A percentile compares a stretch with the other conserved stretches of the same genome.
Evolutionary conservation across 2,797 vertebrate genomes (phyloP).

Genomic region (Euphonia xanthogaster): DNA sequence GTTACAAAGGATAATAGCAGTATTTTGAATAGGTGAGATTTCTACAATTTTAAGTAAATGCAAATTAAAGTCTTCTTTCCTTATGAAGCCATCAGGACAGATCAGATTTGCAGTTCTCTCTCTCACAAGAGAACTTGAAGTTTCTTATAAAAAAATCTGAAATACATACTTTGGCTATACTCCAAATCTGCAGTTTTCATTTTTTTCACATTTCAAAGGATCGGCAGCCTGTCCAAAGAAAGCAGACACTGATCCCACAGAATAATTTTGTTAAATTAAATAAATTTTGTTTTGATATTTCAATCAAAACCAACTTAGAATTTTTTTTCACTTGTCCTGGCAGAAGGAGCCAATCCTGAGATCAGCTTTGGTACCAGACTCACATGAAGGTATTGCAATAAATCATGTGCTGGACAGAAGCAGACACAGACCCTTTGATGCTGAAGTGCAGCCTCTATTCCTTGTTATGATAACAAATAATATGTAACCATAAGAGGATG

Average conservation of each 20-base stretch:
- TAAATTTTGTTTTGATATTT: neutral
- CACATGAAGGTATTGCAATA: no score
- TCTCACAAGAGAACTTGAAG: neutral
- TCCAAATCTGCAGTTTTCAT: neutral
- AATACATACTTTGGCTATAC: neutral
- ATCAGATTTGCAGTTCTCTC: neutral
- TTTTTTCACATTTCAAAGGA: neutral
- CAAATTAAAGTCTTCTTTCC: neutral
- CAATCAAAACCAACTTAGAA: neutral
- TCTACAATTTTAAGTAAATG: neutral
- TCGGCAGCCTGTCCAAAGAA: neutral
- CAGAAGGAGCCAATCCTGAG: neutral
- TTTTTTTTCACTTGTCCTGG: neutral
- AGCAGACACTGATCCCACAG: neutral
- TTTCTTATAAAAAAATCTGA: neutral
- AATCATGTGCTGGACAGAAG: neutral
- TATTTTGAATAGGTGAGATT: neutral
- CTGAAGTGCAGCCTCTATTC: neutral
- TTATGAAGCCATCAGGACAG: neutral
- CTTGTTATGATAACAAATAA: neutral
- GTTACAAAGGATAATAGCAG: neutral
- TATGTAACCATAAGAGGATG: neutral
- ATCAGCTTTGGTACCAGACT: neutral
- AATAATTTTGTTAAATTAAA: neutral
- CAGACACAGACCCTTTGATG: accelerated